phyloP scores from a whole-genome alignment of 2,113 vertebrate genomes.

The Chaetura pelagica region DNA sequence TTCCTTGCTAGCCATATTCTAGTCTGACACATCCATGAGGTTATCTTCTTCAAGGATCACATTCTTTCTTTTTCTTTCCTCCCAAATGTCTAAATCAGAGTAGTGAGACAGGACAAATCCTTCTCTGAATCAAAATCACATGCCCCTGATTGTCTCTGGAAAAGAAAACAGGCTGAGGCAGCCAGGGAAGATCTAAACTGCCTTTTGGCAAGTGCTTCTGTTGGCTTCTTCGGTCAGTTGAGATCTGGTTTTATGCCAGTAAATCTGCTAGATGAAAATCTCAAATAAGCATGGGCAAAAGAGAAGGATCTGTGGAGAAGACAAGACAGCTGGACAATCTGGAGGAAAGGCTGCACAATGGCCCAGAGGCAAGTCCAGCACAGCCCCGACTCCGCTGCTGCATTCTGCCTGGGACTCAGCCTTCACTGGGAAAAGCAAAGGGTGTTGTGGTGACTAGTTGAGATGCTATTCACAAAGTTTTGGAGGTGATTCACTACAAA shows the following conservation, averaged over 20 bases:
- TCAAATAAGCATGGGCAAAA: background rate
- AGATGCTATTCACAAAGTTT: background rate
- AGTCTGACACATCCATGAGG: background rate
- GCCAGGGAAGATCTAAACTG: background rate
- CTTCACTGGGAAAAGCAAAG: background rate
- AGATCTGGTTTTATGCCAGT: background rate
- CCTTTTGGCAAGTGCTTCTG: background rate
- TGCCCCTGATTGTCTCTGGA: background rate
- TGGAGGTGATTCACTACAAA: background rate
- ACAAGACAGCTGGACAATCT: background rate
- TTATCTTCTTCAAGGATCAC: background rate
- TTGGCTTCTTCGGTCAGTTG: background rate
- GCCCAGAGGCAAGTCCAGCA: background rate
- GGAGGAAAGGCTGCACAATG: accelerated
- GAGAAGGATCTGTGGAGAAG: background rate
- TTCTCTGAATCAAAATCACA: slow-evolving; percentile 23
- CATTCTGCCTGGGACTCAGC: background rate
- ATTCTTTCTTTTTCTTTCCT: background rate
- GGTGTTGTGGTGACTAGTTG: accelerated
- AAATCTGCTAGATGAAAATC: background rate
- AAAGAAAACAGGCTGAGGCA: slow-evolving; percentile 1
- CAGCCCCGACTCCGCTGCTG: background rate
- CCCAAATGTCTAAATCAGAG: background rate
- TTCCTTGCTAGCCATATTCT: background rate
- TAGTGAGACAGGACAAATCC: background rate